Evolutionary conservation across 2,113 vertebrate species (phyloP).

Genomic region (Ophiodon elongatus): DNA sequence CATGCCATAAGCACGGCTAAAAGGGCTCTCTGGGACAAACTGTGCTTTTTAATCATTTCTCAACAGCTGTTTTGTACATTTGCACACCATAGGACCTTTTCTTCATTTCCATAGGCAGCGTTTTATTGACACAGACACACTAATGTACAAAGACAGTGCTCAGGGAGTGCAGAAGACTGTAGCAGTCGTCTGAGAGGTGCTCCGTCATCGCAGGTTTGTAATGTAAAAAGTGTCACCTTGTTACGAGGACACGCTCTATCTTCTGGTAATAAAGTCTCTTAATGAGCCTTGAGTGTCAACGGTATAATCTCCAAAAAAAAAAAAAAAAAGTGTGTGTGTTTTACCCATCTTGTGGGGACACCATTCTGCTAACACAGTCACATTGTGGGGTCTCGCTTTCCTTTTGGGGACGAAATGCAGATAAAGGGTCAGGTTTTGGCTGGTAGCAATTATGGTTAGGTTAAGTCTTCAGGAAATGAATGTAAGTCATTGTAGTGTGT

Average conservation of each 20-base stretch:
- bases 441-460: no score
- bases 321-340: slow-evolving; percentile 1
- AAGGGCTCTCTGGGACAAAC: background rate
- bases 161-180: slow-evolving; percentile 3
- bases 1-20: background rate
- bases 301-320: background rate
- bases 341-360: background rate
- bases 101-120: background rate
- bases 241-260: slow-evolving; percentile 39
- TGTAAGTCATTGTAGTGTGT: background rate
- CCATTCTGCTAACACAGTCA: background rate
- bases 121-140: slow-evolving; percentile 22
- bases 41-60: background rate
- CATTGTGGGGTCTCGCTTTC: background rate
- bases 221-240: slow-evolving; percentile 46
- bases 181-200: slow-evolving; percentile 31
- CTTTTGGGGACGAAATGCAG: background rate
- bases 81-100: background rate
- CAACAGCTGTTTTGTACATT: background rate
- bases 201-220: slow-evolving; percentile 41
- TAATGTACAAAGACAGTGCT: slow-evolving; percentile 9
- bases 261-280: slow-evolving; percentile 43
- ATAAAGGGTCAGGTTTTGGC: no score
- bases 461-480: no score
- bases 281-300: slow-evolving; percentile 50